Evolutionary conservation across 2,797 vertebrate genomes (phyloP), one percentile per base, ranked within the genome.

Genomic region (Cynopterus sphinx): DNA sequence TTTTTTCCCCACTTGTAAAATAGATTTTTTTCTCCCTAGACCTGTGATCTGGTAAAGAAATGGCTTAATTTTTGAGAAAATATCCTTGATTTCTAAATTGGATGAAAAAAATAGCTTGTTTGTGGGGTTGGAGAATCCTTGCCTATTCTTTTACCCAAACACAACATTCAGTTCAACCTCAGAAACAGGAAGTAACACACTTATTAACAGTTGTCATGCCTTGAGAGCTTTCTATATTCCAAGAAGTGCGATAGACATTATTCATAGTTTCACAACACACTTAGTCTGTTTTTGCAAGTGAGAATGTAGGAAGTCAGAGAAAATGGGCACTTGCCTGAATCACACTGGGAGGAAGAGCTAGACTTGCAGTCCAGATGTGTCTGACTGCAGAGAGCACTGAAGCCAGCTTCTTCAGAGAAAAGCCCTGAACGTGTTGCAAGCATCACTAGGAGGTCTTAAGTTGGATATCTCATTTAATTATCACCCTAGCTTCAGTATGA

Each of bases 21-120:
- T 21, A 83, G 57, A 91, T 39, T 83, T 81, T 63, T 83, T 82
- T 11, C 0, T 5, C 12, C 59, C 9, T 8, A 70, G 67, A 55
- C 49, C 51, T 68, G 31, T 63, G 0, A 68, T 51, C 78, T 9
- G 36, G 26, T 78, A 51, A 96, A 96, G 46, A 83, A 82, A 39
- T 90, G 12, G 6, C 33, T 90, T 41, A 11, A n/a, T 51, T 74
- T 93, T 68, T 31, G 75, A 91, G 61, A 63, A 97, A 86, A 49
- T 9, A 10, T 57, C 75, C 16, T 87, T 59, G 59, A 53, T n/a
- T 92, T 84, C 67, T 79, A 88, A 96, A 74, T 41, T 81, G 51
- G 33, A 19, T n/a, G 26, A 74, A 19, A 51, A 49, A 57, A 96
- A n/a, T 24, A 94, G 24, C 21, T 79, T 57, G 7, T 68, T 89